Evolutionary conservation across 1,140 invertebrate genomes (phyloP).

Genomic region (Saxidomus purpurata): DNA sequence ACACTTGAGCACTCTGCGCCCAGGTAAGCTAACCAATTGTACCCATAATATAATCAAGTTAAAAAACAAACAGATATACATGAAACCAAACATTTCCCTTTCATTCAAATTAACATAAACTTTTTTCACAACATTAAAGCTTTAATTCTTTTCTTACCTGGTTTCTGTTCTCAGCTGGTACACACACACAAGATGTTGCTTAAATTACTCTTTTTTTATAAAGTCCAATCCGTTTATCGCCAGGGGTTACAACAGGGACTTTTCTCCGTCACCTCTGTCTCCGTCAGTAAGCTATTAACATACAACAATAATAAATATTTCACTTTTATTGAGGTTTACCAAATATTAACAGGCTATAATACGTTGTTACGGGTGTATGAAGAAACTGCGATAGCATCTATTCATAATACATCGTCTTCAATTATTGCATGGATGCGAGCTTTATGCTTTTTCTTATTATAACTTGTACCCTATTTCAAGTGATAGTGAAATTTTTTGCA

Average conservation of each 20-base stretch:
- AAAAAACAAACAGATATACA: too few species aligned
- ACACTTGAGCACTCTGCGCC: too few species aligned
- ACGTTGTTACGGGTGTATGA: conserved; percentile 34
- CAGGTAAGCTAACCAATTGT: too few species aligned
- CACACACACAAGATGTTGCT: too few species aligned
- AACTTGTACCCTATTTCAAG: background rate
- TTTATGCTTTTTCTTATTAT: background rate
- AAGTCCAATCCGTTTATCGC: background rate
- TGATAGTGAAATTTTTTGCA: background rate
- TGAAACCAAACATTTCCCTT: too few species aligned
- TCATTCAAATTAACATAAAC: too few species aligned
- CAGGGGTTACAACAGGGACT: background rate
- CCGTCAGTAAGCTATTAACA: conserved; percentile 5
- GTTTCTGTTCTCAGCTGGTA: too few species aligned
- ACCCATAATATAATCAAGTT: too few species aligned
- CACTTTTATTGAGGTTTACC: conserved; percentile 33
- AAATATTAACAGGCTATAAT: conserved; percentile 18
- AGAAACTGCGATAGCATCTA: conserved; percentile 29
- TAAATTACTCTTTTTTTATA: too few species aligned
- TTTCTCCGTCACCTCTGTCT: background rate
- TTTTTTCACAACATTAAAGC: too few species aligned
- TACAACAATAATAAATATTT: conserved; percentile 37
- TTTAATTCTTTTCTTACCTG: too few species aligned
- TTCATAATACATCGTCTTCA: conserved; percentile 15
- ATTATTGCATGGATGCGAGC: background rate